Evolutionary conservation across 2,888 invertebrate species (phyloP).

Genomic region (Mesorhabditis sp.): DNA sequence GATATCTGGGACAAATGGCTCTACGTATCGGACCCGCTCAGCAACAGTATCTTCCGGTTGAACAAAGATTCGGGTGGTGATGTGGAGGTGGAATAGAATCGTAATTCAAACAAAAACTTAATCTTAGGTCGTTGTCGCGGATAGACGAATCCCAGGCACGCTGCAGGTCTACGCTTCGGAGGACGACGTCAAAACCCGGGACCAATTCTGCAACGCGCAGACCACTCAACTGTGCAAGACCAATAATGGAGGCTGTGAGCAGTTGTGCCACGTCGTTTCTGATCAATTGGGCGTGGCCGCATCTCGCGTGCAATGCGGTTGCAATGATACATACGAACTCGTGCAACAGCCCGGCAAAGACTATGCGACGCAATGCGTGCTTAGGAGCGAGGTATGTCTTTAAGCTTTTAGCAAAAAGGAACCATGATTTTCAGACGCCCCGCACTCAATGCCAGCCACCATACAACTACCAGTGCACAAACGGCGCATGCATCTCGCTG

Average conservation of each 20-base stretch:
- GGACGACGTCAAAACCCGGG: conserved; percentile 43
- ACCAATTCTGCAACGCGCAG: conserved; percentile 49
- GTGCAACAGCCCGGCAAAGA: conserved; percentile 68
- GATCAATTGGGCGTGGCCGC: conserved; percentile 43
- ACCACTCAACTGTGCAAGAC: conserved; percentile 77
- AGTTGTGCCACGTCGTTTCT: conserved; percentile 40
- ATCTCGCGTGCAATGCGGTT: conserved; percentile 76
- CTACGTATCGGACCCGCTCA: conserved; percentile 56
- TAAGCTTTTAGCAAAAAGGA: neutral
- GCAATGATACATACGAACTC: conserved; percentile 78
- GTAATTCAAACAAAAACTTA: neutral
- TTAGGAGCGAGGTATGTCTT: conserved; percentile 15
- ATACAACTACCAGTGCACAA: conserved; percentile 56
- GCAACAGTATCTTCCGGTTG: conserved; percentile 81
- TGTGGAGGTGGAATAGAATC: conserved; percentile 67
- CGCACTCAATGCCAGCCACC: conserved; percentile 45
- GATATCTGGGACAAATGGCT: conserved; percentile 56
- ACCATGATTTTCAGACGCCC: conserved; percentile 8
- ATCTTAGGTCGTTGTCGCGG: conserved; percentile 78
- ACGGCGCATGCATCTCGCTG: conserved; percentile 74
- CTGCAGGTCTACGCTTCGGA: conserved; percentile 55
- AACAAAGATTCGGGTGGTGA: conserved; percentile 89
- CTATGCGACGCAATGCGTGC: conserved; percentile 51
- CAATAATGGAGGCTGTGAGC: conserved; percentile 84
- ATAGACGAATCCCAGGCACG: conserved; percentile 68